phyloP scores from a whole-genome alignment of 1,140 invertebrate species.

The Caenorhabditis remanei region DNA sequence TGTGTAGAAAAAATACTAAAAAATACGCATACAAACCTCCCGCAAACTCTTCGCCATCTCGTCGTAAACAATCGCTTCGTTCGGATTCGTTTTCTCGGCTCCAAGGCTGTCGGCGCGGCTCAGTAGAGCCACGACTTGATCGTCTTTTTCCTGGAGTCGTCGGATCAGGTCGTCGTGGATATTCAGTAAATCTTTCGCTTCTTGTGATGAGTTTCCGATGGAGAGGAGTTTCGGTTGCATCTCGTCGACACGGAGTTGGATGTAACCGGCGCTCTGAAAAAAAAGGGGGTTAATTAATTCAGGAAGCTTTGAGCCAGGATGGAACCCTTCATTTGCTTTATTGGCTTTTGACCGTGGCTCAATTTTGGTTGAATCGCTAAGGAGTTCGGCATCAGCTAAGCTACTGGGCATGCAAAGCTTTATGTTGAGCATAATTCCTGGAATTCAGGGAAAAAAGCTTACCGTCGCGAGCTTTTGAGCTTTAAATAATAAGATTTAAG shows the following conservation, averaged over 20 bases:
- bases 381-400: no score
- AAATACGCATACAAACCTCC: constrained; percentile 75
- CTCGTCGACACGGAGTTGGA: constrained; percentile 88
- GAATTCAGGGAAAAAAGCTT: no score
- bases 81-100: constrained; percentile 70
- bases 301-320: no score
- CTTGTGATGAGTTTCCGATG: constrained; percentile 85
- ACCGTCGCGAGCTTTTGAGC: no score
- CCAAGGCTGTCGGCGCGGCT: constrained; percentile 85
- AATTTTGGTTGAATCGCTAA: no score
- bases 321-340: no score
- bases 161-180: constrained; percentile 88
- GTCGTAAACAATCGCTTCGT: constrained; percentile 85
- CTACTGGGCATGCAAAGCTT: no score
- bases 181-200: constrained; percentile 84
- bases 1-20: constrained; percentile 3
- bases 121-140: constrained; percentile 89
- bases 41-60: constrained; percentile 91
- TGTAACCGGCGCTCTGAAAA: constrained; percentile 86
- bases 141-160: constrained; percentile 89
- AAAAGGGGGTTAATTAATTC: no score
- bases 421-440: no score
- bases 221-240: constrained; percentile 87
- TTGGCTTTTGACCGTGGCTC: no score
- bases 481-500: no score